Base-by-base conservation (phyloP, 2,113 vertebrate genomes). In the Zapornia atra region DNA sequence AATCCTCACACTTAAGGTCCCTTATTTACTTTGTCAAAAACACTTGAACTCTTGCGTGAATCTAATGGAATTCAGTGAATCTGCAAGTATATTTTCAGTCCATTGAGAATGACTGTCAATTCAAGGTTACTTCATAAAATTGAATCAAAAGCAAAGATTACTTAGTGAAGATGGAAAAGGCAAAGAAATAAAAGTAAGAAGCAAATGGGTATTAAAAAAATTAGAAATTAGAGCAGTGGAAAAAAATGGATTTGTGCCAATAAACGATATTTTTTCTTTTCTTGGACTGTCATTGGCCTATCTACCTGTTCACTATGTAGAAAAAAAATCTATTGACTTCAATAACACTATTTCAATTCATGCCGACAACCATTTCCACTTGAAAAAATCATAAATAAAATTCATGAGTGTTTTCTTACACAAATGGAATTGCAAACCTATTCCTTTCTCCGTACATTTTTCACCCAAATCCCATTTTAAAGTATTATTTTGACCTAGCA, bases 11-110 rank as follows among this genome's bases (percentile, higher is more conserved):
- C 10, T 96, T 92, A 96, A n/a, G 54, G 40, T 86, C 80, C 71
- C 46, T 96, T 96, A 92, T 93, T 96, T 96, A 96, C 81, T 96
- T 93, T 96, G 91, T 97, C 88, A 97, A 89, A 98, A 96, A n/a
- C 86, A 82, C 51, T 90, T 83, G 75, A 92, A 75, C 34, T 89
- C 25, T 92, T 93, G 90, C 96, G 71, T 93, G 56, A 82, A 91
- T 88, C 46, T 94, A 97, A 95, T 96, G 80, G 96, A 96, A 79
- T 94, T 96, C 73, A 96, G 33, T 92, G 82, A 92, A 97, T 97
- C 89, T 95, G 46, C 94, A 96, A 96, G 53, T 76, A 96, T n/a
- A 63, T 61, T 91, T 94, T 96, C 73, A 94, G 90, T 82, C 71
- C 59, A 42, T 82, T 94, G 88, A 92, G 73, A 97, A 82, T 70